phyloP scores from a whole-genome alignment of 2,113 vertebrate species.

The Calypte anna region DNA sequence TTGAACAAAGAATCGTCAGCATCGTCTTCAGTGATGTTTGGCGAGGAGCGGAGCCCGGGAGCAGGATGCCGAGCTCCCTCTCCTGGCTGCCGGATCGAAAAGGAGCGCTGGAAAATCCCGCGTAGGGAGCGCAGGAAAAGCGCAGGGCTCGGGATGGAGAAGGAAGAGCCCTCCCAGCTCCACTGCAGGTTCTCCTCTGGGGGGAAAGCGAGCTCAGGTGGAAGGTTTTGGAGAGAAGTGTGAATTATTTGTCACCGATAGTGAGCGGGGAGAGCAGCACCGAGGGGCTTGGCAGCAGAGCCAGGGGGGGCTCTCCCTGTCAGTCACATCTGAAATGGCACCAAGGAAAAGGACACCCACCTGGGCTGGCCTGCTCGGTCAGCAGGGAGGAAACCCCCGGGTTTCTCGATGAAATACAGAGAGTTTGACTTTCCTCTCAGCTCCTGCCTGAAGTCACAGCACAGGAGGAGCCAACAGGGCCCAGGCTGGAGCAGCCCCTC shows the following conservation, averaged over 20 bases:
- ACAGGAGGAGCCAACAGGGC: background rate
- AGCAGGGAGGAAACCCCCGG: background rate
- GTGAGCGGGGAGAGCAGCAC: background rate
- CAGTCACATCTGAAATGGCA: fast-evolving
- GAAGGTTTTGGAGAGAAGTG: background rate
- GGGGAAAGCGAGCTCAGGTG: background rate
- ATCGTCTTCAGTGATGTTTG: constrained; percentile 19
- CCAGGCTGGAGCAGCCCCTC: background rate
- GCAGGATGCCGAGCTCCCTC: constrained; percentile 63
- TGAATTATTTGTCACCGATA: background rate
- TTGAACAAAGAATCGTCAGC: constrained; percentile 64
- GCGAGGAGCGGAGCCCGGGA: background rate
- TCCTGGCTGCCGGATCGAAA: constrained; percentile 62
- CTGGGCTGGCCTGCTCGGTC: background rate
- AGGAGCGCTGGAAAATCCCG: background rate
- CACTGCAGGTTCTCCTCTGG: background rate
- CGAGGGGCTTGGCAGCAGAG: background rate
- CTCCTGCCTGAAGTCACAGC: background rate
- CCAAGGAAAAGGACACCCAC: background rate
- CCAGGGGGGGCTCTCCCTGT: fast-evolving
- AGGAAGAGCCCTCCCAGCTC: background rate
- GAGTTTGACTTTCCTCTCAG: background rate
- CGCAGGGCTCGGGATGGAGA: background rate
- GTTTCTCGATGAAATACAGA: background rate
- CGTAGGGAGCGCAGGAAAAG: background rate